These are phyloP conservation scores for Takifugu rubripes DNA, from an alignment of 2,797 vertebrate species.

Conservation along the genomic window DNA sequence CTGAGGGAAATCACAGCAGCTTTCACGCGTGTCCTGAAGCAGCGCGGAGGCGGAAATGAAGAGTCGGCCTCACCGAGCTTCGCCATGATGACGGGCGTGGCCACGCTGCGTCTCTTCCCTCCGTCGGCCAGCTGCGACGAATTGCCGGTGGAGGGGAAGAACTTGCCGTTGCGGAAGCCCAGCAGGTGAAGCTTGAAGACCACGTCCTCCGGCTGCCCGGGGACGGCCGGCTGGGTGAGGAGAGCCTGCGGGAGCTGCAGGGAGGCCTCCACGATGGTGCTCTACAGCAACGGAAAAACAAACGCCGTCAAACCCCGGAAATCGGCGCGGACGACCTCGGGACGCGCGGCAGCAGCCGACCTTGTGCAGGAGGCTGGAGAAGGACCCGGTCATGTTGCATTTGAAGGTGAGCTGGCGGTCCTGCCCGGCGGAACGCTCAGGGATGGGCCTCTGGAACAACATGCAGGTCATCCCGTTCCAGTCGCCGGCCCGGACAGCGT, in stretches of 20 bases:
- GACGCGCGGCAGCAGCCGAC: constrained; percentile 54
- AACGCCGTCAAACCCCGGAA: not conserved
- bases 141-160: constrained; percentile 92
- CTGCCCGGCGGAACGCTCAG: constrained; percentile 76
- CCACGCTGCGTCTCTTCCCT: constrained; percentile 86
- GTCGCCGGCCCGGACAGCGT: constrained; percentile 82
- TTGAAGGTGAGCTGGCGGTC: constrained; percentile 96
- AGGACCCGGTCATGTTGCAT: constrained; percentile 89
- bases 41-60: rapidly evolving
- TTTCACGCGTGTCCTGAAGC: not conserved
- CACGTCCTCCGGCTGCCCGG: constrained; percentile 79
- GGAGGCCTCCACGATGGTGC: constrained; percentile 89
- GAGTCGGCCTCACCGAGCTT: constrained; percentile 82
- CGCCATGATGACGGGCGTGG: constrained; percentile 91
- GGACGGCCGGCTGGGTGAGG: constrained; percentile 72
- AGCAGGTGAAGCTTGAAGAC: constrained; percentile 91
- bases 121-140: constrained; percentile 84
- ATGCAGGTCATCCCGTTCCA: constrained; percentile 97
- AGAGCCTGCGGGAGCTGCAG: constrained; percentile 92
- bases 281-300: constrained; percentile 66
- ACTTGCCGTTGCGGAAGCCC: constrained; percentile 94
- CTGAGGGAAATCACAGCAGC: constrained; percentile 53
- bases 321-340: not conserved
- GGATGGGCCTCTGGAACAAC: constrained; percentile 85
- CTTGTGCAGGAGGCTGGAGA: constrained; percentile 88